Conservation (phyloP, 2,113 vertebrate genomes). For the Rhadina sibilatrix region DNA sequence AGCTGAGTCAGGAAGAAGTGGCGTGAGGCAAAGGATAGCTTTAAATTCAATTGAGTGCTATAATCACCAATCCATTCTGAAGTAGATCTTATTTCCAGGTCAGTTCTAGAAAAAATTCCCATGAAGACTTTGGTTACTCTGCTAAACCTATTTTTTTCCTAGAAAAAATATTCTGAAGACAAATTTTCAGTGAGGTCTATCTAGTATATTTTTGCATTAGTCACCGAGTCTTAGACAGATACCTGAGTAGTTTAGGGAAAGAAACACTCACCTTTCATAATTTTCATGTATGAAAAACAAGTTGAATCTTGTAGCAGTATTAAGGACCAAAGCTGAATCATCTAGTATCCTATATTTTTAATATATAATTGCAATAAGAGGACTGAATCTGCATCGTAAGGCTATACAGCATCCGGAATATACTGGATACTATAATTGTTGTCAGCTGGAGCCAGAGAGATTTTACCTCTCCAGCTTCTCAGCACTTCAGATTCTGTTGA, state of each 20-base stretch:
- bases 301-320: not conserved
- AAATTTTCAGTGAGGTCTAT: not conserved
- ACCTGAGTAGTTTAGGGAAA: not conserved
- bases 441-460: not conserved
- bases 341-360: not conserved
- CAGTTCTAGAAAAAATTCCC: not conserved
- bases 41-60: not conserved
- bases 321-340: not conserved
- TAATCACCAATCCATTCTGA: not conserved
- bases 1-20: not conserved
- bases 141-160: not conserved
- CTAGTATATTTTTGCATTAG: not conserved
- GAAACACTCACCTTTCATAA: not conserved
- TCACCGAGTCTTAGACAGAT: not conserved
- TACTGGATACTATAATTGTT: not conserved
- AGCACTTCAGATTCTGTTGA: not conserved
- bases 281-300: not conserved
- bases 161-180: not conserved
- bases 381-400: not conserved
- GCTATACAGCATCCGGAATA: not conserved
- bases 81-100: not conserved
- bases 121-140: not conserved
- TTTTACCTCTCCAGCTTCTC: not conserved
- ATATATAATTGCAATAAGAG: not conserved
- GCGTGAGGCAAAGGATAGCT: not conserved